A percentile compares a stretch with the other conserved stretches of the same genome.
Conservation (phyloP, 2,888 invertebrate species). For the Dasypogon diadema region DNA sequence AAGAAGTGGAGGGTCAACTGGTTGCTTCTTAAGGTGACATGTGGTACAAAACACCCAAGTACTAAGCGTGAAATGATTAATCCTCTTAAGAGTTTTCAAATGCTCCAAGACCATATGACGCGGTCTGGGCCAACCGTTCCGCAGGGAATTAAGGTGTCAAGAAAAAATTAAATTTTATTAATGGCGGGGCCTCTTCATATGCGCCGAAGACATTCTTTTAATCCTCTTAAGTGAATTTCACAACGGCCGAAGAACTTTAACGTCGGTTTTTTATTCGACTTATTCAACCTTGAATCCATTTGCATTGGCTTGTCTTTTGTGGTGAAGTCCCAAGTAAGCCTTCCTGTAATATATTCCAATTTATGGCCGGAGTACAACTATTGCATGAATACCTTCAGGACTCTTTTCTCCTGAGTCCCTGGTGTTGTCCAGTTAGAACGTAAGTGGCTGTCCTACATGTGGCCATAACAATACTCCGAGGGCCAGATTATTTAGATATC, state of each 20-base stretch:
- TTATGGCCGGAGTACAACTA: too few species aligned
- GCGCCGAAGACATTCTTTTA: not conserved
- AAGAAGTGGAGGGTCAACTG: not conserved
- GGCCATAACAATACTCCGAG: too few species aligned
- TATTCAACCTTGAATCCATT: too few species aligned
- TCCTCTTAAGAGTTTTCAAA: constrained; percentile 53
- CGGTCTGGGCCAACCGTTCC: not conserved
- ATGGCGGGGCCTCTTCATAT: constrained; percentile 6
- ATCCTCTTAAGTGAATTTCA: constrained; percentile 28
- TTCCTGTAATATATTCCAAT: too few species aligned
- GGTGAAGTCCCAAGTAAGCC: too few species aligned
- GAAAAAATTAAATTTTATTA: constrained; percentile 27
- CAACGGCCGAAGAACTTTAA: too few species aligned
- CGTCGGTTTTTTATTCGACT: too few species aligned
- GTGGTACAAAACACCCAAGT: constrained; percentile 29
- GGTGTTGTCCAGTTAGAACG: too few species aligned
- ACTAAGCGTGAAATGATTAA: constrained; percentile 54
- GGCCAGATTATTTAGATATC: constrained; percentile 8
- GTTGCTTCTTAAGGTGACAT: constrained; percentile 10
- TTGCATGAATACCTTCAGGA: too few species aligned
- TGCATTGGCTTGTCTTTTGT: too few species aligned
- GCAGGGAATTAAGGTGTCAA: constrained; percentile 17
- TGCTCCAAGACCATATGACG: constrained; percentile 40
- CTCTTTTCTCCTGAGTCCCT: too few species aligned
- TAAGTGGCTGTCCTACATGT: too few species aligned